Percentiles rank a stretch among this genome's conserved stretches.
Evolutionary conservation across 2,888 invertebrate species (phyloP).

Genomic region (Pimpla rufipes): DNA sequence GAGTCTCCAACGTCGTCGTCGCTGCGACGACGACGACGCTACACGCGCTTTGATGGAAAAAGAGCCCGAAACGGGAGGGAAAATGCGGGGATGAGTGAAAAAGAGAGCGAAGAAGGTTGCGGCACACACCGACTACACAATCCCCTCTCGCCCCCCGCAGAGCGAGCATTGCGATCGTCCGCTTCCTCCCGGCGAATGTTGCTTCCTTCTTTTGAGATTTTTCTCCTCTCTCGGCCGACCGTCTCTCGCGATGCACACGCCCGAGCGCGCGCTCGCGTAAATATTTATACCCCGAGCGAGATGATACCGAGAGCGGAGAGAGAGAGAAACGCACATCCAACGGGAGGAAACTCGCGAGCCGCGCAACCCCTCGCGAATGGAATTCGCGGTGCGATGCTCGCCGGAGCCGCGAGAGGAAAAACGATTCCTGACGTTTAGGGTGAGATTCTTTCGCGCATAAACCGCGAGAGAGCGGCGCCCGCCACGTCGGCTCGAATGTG

Average conservation of each 20-base stretch:
- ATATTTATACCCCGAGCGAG: conserved; percentile 71
- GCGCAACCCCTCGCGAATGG: conserved; percentile 56
- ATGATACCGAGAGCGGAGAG: conserved; percentile 38
- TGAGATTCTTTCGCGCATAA: conserved; percentile 49
- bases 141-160: no score
- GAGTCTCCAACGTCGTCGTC: neutral
- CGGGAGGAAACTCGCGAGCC: conserved; percentile 19
- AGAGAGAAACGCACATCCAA: conserved; percentile 27
- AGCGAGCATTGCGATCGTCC: conserved; percentile 27
- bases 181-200: neutral
- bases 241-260: conserved; percentile 60
- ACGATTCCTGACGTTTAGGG: conserved; percentile 46
- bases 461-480: conserved; percentile 6
- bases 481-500: no score
- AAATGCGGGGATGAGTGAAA: conserved; percentile 16
- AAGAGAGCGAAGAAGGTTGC: neutral
- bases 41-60: conserved; percentile 12
- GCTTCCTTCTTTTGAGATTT: conserved; percentile 6
- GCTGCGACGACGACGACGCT: neutral
- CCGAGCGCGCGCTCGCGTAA: conserved; percentile 69
- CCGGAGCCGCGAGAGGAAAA: conserved; percentile 26
- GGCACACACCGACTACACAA: neutral
- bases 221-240: neutral
- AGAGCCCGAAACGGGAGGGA: conserved; percentile 4
- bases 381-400: conserved; percentile 51